A percentile compares a stretch with the other conserved stretches of the same genome.
phyloP scores from a whole-genome alignment of 2,888 invertebrate genomes.

The Rhorus exstirpatorius region DNA sequence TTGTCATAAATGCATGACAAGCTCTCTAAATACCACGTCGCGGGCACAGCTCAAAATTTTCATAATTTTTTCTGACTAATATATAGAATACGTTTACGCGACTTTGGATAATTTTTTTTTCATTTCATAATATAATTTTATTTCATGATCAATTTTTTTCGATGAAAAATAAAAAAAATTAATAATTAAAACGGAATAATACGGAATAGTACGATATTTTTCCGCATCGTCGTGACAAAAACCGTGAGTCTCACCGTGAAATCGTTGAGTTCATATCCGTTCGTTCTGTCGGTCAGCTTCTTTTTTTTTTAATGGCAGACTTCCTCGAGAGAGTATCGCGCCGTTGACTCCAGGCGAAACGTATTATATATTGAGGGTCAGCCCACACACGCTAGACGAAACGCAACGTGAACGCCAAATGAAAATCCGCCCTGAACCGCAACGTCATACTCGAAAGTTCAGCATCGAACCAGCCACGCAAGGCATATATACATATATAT shows the following conservation, averaged over 20 bases:
- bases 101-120: too few relatives aligned
- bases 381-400: conserved; percentile 47
- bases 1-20: too few relatives aligned
- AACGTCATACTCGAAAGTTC: conserved; percentile 35
- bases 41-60: too few relatives aligned
- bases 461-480: conserved; percentile 18
- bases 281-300: conserved; percentile 35
- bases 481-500: too few relatives aligned
- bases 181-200: background rate
- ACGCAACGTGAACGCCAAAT: conserved; percentile 15
- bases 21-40: too few relatives aligned
- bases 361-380: conserved; percentile 57
- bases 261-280: conserved; percentile 54
- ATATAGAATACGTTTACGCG: too few relatives aligned
- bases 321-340: conserved; percentile 61
- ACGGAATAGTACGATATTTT: too few relatives aligned
- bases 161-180: background rate
- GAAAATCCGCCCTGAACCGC: conserved; percentile 63
- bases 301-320: conserved; percentile 63
- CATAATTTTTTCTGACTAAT: too few relatives aligned
- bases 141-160: too few relatives aligned
- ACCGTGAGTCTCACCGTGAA: conserved; percentile 5
- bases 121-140: too few relatives aligned
- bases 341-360: conserved; percentile 36
- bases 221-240: background rate